Base-by-base conservation (phyloP, 2,888 invertebrate species). In the Yponomeuta sedellus region DNA sequence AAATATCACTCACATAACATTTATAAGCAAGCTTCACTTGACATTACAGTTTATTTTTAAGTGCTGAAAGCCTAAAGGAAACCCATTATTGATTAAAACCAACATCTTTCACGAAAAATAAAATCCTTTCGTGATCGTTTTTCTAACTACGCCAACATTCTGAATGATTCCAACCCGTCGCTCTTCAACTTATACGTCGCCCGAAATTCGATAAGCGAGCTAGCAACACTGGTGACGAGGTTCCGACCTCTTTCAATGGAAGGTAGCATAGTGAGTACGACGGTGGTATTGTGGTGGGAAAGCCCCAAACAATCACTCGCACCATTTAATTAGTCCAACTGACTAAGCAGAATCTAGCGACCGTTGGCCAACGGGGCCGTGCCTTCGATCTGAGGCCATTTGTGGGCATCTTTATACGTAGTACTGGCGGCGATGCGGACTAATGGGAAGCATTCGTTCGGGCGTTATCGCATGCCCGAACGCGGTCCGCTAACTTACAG, bases 291-390 rank as follows among this genome's bases (percentile, higher is more conserved):
- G 61, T 34, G 61, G 28, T 34, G 34, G 34, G 61, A 61, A 61
- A 59, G 20, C 1, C 11, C 59, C 59, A 22, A 25, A 52, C 44
- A 52, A 52, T 52, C 44, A 52, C 44, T 12, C 44, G 44, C 44
- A 52, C 20, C 25, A 59, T 59, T 20, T 59, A 59, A 59, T 59
- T 59, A 59, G 59, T 59, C 67, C 73, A 75, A 69, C 83, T 85
- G 83, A 85, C 83, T 80, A 78, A 80, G 83, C 83, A 74, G 71
- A 80, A 83, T 83, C 78, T 79, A 79, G 79, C 78, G 79, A 79
- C 75, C 79, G 76, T 74, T 74, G 75, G 68, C 75, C 44, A 52
- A 52, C 44, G 58, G 57, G 16, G 25, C 34, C 16, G 44, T 52
- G 44, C 44, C 34, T 16, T 59, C 34, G 34, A 34, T 34, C 34